Evolutionary conservation across 2,888 invertebrate species (phyloP).

Genomic region (Folsomia candida): DNA sequence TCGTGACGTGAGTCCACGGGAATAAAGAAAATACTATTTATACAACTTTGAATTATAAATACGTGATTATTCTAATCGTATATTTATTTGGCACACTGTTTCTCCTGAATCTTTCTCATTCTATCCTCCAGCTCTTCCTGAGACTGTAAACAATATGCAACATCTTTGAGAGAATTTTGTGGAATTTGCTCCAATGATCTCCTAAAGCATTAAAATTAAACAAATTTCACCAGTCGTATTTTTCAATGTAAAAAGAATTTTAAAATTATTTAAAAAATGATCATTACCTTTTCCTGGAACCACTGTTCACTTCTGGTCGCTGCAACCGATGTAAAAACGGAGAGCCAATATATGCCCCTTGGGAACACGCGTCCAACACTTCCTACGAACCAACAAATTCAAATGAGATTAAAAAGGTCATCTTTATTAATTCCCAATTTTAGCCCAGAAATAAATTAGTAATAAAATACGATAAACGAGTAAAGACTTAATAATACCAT

Average conservation of each 20-base stretch:
- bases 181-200: background rate
- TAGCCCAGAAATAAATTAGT: no score
- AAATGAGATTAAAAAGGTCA: no score
- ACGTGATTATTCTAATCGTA: no score
- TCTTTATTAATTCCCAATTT: no score
- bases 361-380: constrained; percentile 34
- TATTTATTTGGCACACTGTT: no score
- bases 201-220: background rate
- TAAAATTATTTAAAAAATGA: no score
- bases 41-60: no score
- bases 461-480: no score
- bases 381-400: background rate
- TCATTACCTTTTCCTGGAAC: background rate
- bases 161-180: background rate
- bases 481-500: no score
- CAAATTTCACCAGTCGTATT: no score
- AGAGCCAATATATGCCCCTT: constrained; percentile 17
- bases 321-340: constrained; percentile 28
- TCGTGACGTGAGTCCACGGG: constrained; percentile 6
- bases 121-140: constrained; percentile 5
- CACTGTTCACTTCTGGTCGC: constrained; percentile 17
- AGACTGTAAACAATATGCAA: constrained; percentile 23
- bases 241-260: no score
- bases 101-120: background rate
- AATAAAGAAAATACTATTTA: no score